Base-by-base conservation (phyloP, 2,888 invertebrate genomes). In the Elysia crispata region DNA sequence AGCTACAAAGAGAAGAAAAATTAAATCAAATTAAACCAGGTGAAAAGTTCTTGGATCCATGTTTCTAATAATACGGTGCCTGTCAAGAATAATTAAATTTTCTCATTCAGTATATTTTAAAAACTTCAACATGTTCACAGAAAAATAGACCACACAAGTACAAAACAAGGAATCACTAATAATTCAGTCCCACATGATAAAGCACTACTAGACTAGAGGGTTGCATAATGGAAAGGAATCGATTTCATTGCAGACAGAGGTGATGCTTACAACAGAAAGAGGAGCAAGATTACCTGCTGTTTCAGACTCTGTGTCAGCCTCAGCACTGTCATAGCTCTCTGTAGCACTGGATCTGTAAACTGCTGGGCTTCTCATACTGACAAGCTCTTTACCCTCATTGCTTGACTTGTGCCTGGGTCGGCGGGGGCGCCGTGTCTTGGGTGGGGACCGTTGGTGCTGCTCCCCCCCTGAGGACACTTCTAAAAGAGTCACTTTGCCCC, bases 261-360 rank as follows among this genome's bases (percentile, higher is more conserved):
- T 15, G 13, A 33, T 1, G 41, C 11, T 1, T 18, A 8, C 8
- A 54, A 13, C 50, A 25, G 18, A 13, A 20, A 1, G 60, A 18
- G 60, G 60, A 31, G n/a, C 8, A 74, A 1, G 31, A 78, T 49
- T 66, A 84, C 85, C 83, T 76, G 84, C 70, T 23, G 83, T 81
- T 57, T 83, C 84, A 28, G 81, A 80, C 57, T 84, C 84, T n/a
- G 84, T 83, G 62, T 80, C 83, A 5, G 79, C 79, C 62, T 85
- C 85, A 72, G 84, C 84, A 30, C 87, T 85, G 75, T 75, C 75
- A n/a, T 83, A 81, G 50, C 79, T 81, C 70, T 83, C 81, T 49
- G 83, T 83, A 20, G 81, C 76, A 50, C 79, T 79, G 41, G 80
- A 78, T 23, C 69, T 79, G 31, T 75, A 23, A 3, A 60, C 60